These are phyloP conservation scores for Leptogaster cylindrica DNA, from an alignment of 2,888 invertebrate genomes.

Conservation along the genomic window DNA sequence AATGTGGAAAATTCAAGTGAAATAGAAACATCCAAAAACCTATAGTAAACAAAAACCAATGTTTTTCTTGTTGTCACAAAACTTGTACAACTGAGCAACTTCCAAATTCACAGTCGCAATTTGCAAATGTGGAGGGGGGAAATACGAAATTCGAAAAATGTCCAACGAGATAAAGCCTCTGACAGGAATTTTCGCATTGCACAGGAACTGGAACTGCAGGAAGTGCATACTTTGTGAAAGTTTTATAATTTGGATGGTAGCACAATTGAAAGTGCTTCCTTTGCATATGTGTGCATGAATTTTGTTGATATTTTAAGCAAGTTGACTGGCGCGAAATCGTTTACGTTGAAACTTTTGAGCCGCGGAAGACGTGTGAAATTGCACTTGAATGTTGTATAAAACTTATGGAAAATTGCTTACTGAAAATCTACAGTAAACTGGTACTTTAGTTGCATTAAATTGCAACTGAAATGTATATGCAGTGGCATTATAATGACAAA, in stretches of 20 bases:
- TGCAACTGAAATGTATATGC: not conserved
- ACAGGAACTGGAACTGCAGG: too few species aligned
- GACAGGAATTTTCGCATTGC: too few species aligned
- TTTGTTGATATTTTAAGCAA: conserved; percentile 1
- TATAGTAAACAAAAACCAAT: too few species aligned
- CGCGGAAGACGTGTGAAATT: conserved; percentile 28
- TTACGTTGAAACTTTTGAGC: conserved; percentile 13
- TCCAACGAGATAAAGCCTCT: too few species aligned
- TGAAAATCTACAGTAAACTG: conserved; percentile 11
- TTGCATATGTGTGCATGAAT: not conserved
- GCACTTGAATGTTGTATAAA: conserved; percentile 19
- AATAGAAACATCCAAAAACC: too few species aligned
- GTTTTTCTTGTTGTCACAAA: too few species aligned
- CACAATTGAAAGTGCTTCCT: conserved; percentile 4
- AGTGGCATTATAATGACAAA: not conserved
- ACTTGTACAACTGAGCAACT: too few species aligned
- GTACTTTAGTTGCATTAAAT: conserved; percentile 4
- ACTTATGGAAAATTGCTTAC: conserved; percentile 34
- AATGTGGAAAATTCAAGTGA: too few species aligned
- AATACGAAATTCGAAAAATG: too few species aligned
- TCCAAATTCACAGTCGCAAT: too few species aligned
- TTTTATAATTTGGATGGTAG: conserved; percentile 14
- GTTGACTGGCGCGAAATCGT: conserved; percentile 7
- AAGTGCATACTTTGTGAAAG: too few species aligned
- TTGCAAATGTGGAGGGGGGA: too few species aligned